Evolutionary conservation across 2,113 vertebrate species (phyloP).

Genomic region (Anhinga rufa): DNA sequence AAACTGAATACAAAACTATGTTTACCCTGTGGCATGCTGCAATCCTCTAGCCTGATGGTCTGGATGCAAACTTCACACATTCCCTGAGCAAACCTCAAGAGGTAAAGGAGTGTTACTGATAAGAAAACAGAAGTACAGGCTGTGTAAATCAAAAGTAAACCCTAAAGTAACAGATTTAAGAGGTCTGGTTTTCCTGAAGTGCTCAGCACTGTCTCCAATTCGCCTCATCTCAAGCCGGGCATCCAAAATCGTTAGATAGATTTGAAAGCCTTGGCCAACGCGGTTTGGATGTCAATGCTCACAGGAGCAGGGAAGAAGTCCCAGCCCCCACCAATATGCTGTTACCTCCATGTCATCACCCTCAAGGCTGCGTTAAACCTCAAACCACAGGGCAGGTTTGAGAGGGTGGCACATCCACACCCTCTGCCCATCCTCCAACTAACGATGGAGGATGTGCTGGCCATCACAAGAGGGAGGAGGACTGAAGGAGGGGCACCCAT

Average conservation of each 20-base stretch:
- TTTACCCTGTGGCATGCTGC: background rate
- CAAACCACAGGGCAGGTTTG: background rate
- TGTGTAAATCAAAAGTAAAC: background rate
- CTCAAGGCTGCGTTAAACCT: background rate
- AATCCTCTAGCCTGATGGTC: background rate
- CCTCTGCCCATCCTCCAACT: background rate
- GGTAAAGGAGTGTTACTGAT: background rate
- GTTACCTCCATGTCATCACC: background rate
- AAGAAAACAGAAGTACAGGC: background rate
- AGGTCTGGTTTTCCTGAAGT: background rate
- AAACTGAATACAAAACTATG: background rate
- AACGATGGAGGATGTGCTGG: background rate
- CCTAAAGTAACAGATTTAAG: background rate
- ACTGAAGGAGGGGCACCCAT: background rate
- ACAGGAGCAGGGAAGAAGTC: fast-evolving
- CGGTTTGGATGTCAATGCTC: background rate
- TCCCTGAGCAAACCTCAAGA: background rate
- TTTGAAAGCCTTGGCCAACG: background rate
- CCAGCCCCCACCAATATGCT: background rate
- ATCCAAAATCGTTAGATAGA: background rate
- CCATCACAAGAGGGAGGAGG: background rate
- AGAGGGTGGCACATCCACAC: background rate
- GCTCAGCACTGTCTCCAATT: background rate
- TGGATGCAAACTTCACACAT: background rate
- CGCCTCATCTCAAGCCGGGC: background rate